Conservation (phyloP, 2,113 vertebrate species). For the Podilymbus podiceps region DNA sequence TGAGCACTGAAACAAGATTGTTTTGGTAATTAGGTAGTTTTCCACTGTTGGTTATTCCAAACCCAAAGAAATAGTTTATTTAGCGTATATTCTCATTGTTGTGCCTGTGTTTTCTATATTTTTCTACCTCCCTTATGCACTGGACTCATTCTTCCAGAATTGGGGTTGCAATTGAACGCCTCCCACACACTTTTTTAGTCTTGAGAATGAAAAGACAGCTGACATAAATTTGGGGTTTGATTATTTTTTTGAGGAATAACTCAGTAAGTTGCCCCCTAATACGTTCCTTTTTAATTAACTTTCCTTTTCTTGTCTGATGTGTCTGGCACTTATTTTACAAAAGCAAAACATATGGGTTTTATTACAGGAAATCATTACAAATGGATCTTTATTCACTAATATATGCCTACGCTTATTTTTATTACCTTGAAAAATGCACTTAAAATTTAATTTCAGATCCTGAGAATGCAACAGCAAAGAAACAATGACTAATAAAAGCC, state of each 20-base stretch:
- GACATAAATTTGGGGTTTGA: not conserved
- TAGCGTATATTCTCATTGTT: not conserved
- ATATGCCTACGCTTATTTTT: conserved; percentile 51
- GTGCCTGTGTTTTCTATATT: not conserved
- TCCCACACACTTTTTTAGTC: not conserved
- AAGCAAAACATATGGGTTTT: conserved; percentile 31
- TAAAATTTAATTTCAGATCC: conserved; percentile 47
- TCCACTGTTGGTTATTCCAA: conserved; percentile 21
- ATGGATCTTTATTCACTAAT: conserved; percentile 30
- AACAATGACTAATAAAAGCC: not conserved
- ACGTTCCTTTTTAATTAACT: not conserved
- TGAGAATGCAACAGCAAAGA: not conserved
- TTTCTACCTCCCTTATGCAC: not conserved
- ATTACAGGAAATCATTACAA: conserved; percentile 56
- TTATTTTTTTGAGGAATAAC: not conserved
- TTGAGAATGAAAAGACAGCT: not conserved
- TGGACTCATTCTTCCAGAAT: not conserved
- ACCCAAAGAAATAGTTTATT: not conserved
- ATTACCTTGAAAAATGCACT: conserved; percentile 53
- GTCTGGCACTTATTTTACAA: not conserved
- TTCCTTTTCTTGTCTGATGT: not conserved
- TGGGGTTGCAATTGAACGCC: not conserved
- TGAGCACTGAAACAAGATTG: conserved; percentile 14
- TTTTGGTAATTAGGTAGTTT: conserved; percentile 58
- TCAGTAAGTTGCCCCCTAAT: not conserved